phyloP scores from a whole-genome alignment of 2,797 vertebrate species.

The Aphelocoma californica region DNA sequence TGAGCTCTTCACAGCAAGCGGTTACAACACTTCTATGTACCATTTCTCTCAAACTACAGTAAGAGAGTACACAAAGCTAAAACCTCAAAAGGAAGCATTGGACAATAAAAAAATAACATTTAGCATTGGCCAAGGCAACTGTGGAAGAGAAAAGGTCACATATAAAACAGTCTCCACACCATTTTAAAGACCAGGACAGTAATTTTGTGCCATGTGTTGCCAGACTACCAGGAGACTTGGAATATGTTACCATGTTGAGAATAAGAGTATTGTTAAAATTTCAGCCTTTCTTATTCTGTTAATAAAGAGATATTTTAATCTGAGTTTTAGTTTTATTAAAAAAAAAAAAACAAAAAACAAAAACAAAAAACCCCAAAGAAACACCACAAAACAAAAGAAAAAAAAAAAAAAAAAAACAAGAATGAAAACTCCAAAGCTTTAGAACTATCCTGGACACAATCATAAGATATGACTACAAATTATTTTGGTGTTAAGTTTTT shows the following conservation, averaged over 20 bases:
- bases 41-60: background rate
- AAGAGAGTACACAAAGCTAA: background rate
- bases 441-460: background rate
- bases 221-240: background rate
- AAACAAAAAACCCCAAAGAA: too few species aligned
- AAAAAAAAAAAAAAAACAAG: too few species aligned
- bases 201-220: background rate
- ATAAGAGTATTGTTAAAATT: background rate
- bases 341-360: too few species aligned
- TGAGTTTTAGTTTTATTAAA: background rate
- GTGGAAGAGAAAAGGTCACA: background rate
- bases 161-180: background rate
- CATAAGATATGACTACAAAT: background rate
- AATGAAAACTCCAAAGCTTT: background rate
- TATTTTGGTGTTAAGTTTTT: background rate
- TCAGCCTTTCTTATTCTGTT: background rate
- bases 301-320: background rate
- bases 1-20: background rate
- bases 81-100: background rate
- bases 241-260: background rate
- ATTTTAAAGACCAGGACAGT: background rate
- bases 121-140: background rate
- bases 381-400: background rate
- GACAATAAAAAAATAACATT: background rate
- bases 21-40: background rate